Percentiles rank a stretch among this genome's conserved stretches.
Evolutionary conservation across 1,140 invertebrate genomes (phyloP).

Genomic region (Parapsyche elsis): DNA sequence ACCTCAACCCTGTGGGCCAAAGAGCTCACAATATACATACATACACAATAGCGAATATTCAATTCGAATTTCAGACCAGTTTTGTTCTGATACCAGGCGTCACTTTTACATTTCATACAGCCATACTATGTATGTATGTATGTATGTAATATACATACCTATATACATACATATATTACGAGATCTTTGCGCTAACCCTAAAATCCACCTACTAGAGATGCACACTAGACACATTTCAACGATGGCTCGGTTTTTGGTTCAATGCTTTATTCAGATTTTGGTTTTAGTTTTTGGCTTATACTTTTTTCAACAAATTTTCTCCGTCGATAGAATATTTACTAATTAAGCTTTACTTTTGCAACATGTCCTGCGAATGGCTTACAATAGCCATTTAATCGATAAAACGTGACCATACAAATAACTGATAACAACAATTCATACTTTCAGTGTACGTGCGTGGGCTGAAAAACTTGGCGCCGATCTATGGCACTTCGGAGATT

Average conservation of each 20-base stretch:
- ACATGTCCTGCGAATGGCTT: background rate
- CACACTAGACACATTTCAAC: too few species aligned
- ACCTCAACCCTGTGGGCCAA: too few species aligned
- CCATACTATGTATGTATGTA: background rate
- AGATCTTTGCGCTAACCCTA: too few species aligned
- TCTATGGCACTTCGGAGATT: conserved; percentile 76
- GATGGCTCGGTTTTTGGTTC: too few species aligned
- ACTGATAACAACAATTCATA: background rate
- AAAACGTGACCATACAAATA: background rate
- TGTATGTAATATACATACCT: background rate
- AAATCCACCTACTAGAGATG: too few species aligned
- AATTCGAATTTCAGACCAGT: too few species aligned
- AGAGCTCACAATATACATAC: too few species aligned
- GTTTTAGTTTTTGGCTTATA: too few species aligned
- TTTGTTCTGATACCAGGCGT: too few species aligned
- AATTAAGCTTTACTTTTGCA: background rate
- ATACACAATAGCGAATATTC: too few species aligned
- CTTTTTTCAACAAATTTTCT: too few species aligned
- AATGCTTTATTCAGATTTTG: too few species aligned
- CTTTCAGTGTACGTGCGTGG: conserved; percentile 75
- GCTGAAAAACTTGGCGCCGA: conserved; percentile 78
- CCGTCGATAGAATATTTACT: background rate
- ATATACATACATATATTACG: background rate
- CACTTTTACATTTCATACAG: background rate
- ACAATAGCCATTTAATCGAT: background rate